Evolutionary conservation across 2,888 invertebrate species (phyloP), one percentile per base, ranked within the genome.

Genomic region (Pinctada fucata): DNA sequence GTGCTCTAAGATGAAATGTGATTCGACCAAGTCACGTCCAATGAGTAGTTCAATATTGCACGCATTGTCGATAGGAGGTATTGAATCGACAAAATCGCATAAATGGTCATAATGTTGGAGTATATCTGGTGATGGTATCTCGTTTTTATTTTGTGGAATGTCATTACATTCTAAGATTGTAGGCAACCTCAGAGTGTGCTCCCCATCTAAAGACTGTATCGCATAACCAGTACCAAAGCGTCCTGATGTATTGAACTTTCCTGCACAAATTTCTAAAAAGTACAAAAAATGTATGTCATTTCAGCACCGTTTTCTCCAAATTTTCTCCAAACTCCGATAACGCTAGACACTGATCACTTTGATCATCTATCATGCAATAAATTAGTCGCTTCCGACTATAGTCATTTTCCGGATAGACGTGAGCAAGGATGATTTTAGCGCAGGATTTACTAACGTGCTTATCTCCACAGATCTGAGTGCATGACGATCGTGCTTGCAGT

Each of bases 181-280:
- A 6, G 77, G 82, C 50, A 83, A 68, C 2, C 52, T 31, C 4
- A 72, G 58, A 3, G 13, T 75, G 10, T 6, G 52, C 47, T 49
- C 67, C 3, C 78, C 78, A 72, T 79, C 79, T 31, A 79, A 6
- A 16, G 69, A 16, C 50, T 82, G 71, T 8, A 83, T 71, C 3
- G 78, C 50, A 72, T 52, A 78, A 68, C 66, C 64, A 5, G 66
- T 63, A 52, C 71, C 76, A 69, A 69, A 67, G n/a, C 78, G 67
- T 5, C 82, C 84, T 63, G 58, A 58, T 45, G 73, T 16, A 6
- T 6, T 10, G 13, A 65, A 31, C 6, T 52, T 76, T 16, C 85
- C 85, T 31, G 80, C 10, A 66, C 85, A 84, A 3, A 83, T 78
- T 6, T 78, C 71, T 31, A 85, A 64, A 3, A 70, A 31, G 84